A percentile compares a stretch with the other conserved stretches of the same genome.
Evolutionary conservation across 2,797 vertebrate species (phyloP).

Genomic region (Anguilla marmorata): DNA sequence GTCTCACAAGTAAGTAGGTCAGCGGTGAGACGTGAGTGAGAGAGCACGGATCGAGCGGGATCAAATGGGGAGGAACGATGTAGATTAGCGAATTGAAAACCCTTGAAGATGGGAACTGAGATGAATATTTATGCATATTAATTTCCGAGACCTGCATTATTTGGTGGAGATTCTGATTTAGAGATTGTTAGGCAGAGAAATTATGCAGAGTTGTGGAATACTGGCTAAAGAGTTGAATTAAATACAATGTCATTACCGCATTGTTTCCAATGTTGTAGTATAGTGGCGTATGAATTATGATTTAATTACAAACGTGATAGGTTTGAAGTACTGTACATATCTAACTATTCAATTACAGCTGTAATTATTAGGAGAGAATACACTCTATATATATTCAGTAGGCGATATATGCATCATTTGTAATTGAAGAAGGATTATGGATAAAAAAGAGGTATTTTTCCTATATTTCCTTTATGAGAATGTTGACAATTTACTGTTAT

Average conservation of each 20-base stretch:
- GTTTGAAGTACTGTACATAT: neutral
- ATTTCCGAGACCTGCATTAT: neutral
- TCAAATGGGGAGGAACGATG: neutral
- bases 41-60: neutral
- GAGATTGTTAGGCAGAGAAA: neutral
- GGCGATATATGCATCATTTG: neutral
- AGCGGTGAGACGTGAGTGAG: neutral
- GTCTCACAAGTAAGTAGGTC: slow-evolving; percentile 7
- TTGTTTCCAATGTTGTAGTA: neutral
- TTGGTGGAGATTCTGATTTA: slow-evolving; percentile 10
- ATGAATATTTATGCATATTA: slow-evolving; percentile 15
- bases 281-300: neutral
- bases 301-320: neutral
- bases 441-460: neutral
- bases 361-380: neutral
- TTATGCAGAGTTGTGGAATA: neutral
- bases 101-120: slow-evolving; percentile 5
- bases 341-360: neutral
- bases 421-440: neutral
- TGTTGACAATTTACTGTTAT: neutral
- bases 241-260: neutral
- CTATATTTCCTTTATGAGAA: neutral
- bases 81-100: slow-evolving; percentile 6
- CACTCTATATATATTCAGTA: neutral
- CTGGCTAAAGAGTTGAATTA: neutral